Percentiles rank a stretch among this genome's conserved stretches.
Evolutionary conservation across 2,888 invertebrate species (phyloP).

Genomic region (Holacanthella duospinosa): DNA sequence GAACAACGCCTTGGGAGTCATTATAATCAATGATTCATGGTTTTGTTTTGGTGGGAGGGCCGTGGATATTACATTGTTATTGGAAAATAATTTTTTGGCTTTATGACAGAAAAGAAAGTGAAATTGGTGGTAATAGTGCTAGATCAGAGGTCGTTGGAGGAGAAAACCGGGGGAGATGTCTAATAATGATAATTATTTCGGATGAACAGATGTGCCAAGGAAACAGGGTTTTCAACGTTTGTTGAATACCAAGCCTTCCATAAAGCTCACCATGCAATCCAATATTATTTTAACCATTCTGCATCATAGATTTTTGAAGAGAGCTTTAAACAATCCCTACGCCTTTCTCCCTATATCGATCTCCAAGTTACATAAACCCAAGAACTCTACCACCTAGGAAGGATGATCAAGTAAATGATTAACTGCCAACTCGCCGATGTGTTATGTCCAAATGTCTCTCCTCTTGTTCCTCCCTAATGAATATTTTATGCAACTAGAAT

Average conservation of each 20-base stretch:
- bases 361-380: too few species aligned
- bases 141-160: background rate
- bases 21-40: background rate
- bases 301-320: too few species aligned
- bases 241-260: too few species aligned
- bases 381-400: too few species aligned
- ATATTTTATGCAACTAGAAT: background rate
- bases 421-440: too few species aligned
- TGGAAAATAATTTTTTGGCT: constrained; percentile 1
- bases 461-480: background rate
- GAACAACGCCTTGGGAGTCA: background rate
- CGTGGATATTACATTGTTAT: background rate
- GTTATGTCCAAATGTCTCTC: too few species aligned
- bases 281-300: too few species aligned
- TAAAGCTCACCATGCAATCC: too few species aligned
- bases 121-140: background rate
- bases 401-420: too few species aligned
- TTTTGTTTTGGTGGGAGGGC: background rate
- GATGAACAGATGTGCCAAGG: constrained; percentile 2
- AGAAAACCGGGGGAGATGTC: background rate
- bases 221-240: too few species aligned
- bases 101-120: background rate
- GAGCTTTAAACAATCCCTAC: too few species aligned
- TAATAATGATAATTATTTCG: constrained; percentile 3
- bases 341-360: too few species aligned